A percentile compares a stretch with the other conserved stretches of the same genome.
These are phyloP conservation scores for Phymorhynchus buccinoides DNA, from an alignment of 1,140 invertebrate genomes.

Conservation along the genomic window DNA sequence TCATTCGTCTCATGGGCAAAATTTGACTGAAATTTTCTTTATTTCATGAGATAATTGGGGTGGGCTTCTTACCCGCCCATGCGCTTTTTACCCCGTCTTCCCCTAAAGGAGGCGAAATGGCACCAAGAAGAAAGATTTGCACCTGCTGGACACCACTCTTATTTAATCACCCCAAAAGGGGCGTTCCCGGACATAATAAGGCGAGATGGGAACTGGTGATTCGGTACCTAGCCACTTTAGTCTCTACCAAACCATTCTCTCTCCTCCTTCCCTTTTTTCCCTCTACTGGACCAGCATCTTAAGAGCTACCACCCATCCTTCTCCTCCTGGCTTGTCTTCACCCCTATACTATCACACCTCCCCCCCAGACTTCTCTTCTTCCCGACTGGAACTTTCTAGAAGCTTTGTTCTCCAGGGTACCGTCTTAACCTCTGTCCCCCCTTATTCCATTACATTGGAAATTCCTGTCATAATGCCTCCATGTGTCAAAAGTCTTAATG, in stretches of 20 bases:
- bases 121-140: no score
- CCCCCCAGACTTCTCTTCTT: not conserved
- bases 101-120: no score
- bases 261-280: not conserved
- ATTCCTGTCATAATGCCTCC: conserved; percentile 31
- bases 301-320: not conserved
- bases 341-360: not conserved
- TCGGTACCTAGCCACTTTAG: no score
- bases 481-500: not conserved
- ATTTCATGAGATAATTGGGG: no score
- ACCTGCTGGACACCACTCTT: no score
- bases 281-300: not conserved
- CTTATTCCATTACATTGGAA: conserved; percentile 39
- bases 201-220: no score
- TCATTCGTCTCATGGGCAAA: no score
- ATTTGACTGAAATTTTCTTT: no score
- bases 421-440: not conserved
- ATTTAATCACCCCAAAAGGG: no score
- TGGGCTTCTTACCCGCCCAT: no score
- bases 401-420: not conserved
- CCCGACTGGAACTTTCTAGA: not conserved
- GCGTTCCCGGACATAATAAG: no score
- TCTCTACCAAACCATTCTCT: not conserved
- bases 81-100: no score
- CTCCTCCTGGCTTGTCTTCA: not conserved